phyloP scores from a whole-genome alignment of 2,797 vertebrate species.

The Neosilurus hyrtlii region DNA sequence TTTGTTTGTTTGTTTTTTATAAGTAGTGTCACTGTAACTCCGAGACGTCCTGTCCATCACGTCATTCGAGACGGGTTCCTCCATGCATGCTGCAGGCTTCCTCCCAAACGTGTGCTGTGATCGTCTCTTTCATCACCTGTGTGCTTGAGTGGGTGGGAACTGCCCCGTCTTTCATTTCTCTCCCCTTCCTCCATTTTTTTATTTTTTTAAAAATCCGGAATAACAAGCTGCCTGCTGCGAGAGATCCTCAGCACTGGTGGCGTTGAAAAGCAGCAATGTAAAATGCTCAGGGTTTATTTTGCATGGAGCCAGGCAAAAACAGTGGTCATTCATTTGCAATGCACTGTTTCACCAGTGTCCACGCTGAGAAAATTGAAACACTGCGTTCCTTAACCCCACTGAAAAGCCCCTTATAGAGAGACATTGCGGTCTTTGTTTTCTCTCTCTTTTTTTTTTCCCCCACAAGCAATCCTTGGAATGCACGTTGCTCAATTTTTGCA shows the following conservation, averaged over 20 bases:
- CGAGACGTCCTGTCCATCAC: conserved; percentile 62
- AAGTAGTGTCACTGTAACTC: conserved; percentile 4
- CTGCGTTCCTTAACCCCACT: conserved; percentile 58
- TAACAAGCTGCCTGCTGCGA: conserved; percentile 52
- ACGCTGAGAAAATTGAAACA: conserved; percentile 65
- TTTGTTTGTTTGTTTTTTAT: background rate
- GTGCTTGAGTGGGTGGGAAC: conserved; percentile 56
- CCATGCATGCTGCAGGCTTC: conserved; percentile 59
- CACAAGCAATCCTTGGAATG: conserved; percentile 66
- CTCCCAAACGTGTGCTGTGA: conserved; percentile 67
- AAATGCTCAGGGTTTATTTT: conserved; percentile 71
- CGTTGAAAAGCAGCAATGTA: conserved; percentile 66
- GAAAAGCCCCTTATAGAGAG: conserved; percentile 67
- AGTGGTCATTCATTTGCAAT: conserved; percentile 65
- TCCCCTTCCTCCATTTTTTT: conserved; percentile 12
- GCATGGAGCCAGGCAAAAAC: conserved; percentile 68
- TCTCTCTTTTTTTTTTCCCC: background rate
- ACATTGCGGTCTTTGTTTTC: conserved; percentile 70
- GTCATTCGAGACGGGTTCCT: conserved; percentile 65
- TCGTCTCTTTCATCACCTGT: conserved; percentile 73
- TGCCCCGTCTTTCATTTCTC: conserved; percentile 65
- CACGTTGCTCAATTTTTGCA: conserved; percentile 65
- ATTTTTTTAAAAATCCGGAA: conserved; percentile 61
- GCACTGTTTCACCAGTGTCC: conserved; percentile 62
- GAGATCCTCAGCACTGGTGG: conserved; percentile 56